Conservation (phyloP, 2,797 vertebrate species). For the Setipinna tenuifilis region DNA sequence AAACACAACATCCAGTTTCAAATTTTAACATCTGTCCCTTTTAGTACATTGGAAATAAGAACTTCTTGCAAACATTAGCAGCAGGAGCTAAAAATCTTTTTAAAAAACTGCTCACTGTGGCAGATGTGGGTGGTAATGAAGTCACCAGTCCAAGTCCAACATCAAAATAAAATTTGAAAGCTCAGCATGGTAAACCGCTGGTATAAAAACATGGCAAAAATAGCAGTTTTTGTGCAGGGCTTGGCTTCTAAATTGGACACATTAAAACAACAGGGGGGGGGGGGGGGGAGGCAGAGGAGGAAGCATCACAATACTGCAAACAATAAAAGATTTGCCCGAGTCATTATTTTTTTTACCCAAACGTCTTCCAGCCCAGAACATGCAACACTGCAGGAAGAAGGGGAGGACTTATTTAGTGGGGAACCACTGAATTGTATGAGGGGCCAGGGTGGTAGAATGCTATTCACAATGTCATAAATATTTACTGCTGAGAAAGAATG, state of each 20-base stretch:
- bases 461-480: conserved; percentile 61
- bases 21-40: neutral
- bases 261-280: conserved; percentile 83
- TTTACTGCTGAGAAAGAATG: conserved; percentile 54
- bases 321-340: conserved; percentile 16
- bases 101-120: neutral
- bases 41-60: no score
- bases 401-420: conserved; percentile 32
- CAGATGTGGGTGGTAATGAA: neutral
- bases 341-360: conserved; percentile 36
- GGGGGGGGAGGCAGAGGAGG: conserved; percentile 80
- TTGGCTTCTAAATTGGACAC: conserved; percentile 57
- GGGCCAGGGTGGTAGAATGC: conserved; percentile 18
- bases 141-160: neutral
- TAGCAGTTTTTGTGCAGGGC: neutral
- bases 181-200: conserved; percentile 17
- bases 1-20: no score
- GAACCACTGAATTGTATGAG: conserved; percentile 43
- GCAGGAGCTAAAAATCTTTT: no score
- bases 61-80: no score
- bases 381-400: neutral
- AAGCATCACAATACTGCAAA: conserved; percentile 53
- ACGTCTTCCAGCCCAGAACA: conserved; percentile 43
- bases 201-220: neutral
- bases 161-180: neutral